Conservation (phyloP, 2,797 vertebrate genomes). For the Denticeps clupeoides region DNA sequence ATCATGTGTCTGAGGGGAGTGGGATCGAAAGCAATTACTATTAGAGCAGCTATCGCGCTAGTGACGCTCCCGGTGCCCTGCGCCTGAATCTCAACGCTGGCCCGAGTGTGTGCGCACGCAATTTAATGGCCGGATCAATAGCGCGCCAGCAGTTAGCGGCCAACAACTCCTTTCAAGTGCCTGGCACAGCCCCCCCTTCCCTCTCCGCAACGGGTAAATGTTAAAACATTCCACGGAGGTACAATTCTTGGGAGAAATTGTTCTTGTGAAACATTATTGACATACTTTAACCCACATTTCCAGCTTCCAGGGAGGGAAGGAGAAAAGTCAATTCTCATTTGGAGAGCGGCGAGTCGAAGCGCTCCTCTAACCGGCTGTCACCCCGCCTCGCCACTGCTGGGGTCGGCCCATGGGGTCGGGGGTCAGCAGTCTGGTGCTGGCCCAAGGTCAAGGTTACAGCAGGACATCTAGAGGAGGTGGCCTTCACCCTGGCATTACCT, state of each 20-base stretch:
- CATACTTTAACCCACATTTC: conserved; percentile 86
- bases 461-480: conserved; percentile 53
- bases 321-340: conserved; percentile 84
- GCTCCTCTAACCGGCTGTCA: conserved; percentile 48
- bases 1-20: conserved; percentile 68
- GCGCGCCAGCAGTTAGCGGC: conserved; percentile 74
- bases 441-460: conserved; percentile 86
- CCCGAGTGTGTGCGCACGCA: conserved; percentile 73
- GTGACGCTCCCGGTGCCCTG: conserved; percentile 64
- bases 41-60: conserved; percentile 68
- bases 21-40: conserved; percentile 98
- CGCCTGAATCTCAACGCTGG: conserved; percentile 75
- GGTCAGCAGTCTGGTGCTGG: conserved; percentile 53
- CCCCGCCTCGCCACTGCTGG: conserved; percentile 47
- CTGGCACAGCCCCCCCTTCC: conserved; percentile 62
- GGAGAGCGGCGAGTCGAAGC: conserved; percentile 34
- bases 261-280: conserved; percentile 94
- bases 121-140: conserved; percentile 92
- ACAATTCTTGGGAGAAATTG: conserved; percentile 78
- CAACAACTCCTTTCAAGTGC: conserved; percentile 67
- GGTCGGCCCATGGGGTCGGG: conserved; percentile 33
- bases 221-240: conserved; percentile 73
- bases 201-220: conserved; percentile 71
- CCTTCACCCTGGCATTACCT: conserved; percentile 71
- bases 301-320: conserved; percentile 46